phyloP scores from a whole-genome alignment of 1,140 invertebrate genomes.

The Papilio xuthus region DNA sequence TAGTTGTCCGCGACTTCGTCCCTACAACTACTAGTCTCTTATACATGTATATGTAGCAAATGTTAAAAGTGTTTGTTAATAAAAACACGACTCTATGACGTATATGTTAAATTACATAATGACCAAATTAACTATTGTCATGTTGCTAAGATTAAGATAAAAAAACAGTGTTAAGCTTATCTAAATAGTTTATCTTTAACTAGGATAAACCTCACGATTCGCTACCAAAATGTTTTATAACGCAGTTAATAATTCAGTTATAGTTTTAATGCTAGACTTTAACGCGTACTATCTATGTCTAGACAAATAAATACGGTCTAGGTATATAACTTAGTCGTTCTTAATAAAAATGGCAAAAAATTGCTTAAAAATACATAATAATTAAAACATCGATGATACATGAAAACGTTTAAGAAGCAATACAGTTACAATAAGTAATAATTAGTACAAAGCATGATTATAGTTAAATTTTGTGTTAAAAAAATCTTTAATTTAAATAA shows the following conservation, averaged over 20 bases:
- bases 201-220: constrained; percentile 31
- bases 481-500: too few species aligned
- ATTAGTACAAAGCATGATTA: too few species aligned
- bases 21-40: too few species aligned
- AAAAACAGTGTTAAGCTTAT: constrained; percentile 35
- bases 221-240: constrained; percentile 33
- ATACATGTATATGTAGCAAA: background rate
- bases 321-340: background rate
- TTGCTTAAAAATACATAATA: too few species aligned
- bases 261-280: background rate
- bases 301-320: background rate
- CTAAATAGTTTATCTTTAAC: background rate
- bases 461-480: too few species aligned
- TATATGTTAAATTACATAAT: background rate
- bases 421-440: too few species aligned
- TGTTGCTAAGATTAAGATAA: background rate
- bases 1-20: too few species aligned
- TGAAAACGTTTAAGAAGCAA: too few species aligned
- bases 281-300: background rate
- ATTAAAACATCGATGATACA: too few species aligned
- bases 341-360: background rate
- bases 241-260: background rate
- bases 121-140: constrained; percentile 10
- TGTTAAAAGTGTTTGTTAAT: background rate
- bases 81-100: background rate